These are phyloP conservation scores for Emydocephalus ijimae DNA, from an alignment of 2,113 vertebrate genomes.

Conservation along the genomic window DNA sequence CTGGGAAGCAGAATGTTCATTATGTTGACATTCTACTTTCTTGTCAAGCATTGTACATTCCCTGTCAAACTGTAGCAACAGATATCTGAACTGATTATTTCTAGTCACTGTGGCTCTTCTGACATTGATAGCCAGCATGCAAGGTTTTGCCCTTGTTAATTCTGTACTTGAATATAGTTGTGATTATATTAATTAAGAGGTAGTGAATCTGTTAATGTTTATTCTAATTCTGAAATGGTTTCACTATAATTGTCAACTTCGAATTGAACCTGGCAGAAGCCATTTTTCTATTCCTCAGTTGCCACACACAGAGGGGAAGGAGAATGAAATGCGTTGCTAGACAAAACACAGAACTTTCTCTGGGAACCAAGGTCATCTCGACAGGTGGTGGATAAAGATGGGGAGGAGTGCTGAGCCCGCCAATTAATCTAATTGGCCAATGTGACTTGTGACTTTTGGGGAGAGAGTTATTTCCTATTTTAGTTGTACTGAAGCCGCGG, in stretches of 20 bases:
- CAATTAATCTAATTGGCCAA: too few relatives aligned
- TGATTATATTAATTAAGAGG: constrained; percentile 13
- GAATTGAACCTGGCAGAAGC: too few relatives aligned
- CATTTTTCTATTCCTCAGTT: too few relatives aligned
- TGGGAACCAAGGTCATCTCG: too few relatives aligned
- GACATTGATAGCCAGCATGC: background rate
- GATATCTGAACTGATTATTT: background rate
- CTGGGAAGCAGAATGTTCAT: constrained; percentile 15
- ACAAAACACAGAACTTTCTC: too few relatives aligned
- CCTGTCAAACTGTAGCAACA: background rate
- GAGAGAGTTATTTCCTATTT: too few relatives aligned
- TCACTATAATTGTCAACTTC: background rate
- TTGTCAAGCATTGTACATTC: constrained; percentile 23
- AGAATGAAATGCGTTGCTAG: too few relatives aligned
- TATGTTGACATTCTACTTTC: background rate
- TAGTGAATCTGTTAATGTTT: background rate
- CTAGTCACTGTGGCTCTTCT: background rate
- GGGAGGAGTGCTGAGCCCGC: too few relatives aligned
- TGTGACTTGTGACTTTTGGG: too few relatives aligned
- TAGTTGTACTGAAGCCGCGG: too few relatives aligned
- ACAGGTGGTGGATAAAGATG: too few relatives aligned
- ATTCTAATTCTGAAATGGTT: background rate
- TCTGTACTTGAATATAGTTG: background rate
- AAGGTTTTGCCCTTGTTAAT: background rate
- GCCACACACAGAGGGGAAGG: too few relatives aligned